phyloP scores from a whole-genome alignment of 2,797 vertebrate species.

The Danio choprae region DNA sequence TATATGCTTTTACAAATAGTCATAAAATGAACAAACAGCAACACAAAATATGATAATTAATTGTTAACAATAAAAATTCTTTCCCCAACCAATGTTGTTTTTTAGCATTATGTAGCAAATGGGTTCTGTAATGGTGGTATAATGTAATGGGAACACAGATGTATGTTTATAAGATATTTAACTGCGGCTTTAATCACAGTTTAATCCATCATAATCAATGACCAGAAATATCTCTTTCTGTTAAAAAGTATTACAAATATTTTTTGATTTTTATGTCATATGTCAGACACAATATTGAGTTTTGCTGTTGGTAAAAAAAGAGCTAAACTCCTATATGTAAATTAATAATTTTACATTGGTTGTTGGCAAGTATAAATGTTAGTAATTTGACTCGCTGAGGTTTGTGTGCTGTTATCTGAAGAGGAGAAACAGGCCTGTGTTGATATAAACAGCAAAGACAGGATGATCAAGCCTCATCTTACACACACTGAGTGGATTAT shows the following conservation, averaged over 20 bases:
- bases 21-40: not conserved
- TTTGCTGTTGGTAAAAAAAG: not conserved
- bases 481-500: conserved; percentile 33
- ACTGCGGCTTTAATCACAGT: not conserved
- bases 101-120: not conserved
- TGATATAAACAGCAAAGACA: conserved; percentile 21
- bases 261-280: not conserved
- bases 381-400: not conserved
- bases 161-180: not conserved
- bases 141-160: not conserved
- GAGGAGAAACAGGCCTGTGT: conserved; percentile 6
- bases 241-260: not conserved
- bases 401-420: not conserved
- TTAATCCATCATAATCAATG: not conserved
- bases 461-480: conserved; percentile 1
- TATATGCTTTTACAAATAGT: not conserved
- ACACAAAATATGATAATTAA: not conserved
- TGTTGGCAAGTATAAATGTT: not conserved
- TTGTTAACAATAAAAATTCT: not conserved
- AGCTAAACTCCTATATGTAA: no score
- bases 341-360: no score
- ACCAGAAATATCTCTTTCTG: not conserved
- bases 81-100: not conserved
- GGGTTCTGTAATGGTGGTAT: no score
- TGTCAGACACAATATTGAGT: not conserved